Percentiles rank a stretch among this genome's conserved stretches.
These are phyloP conservation scores for Caenorhabditis latens DNA, from an alignment of 1,140 invertebrate genomes.

Conservation along the genomic window DNA sequence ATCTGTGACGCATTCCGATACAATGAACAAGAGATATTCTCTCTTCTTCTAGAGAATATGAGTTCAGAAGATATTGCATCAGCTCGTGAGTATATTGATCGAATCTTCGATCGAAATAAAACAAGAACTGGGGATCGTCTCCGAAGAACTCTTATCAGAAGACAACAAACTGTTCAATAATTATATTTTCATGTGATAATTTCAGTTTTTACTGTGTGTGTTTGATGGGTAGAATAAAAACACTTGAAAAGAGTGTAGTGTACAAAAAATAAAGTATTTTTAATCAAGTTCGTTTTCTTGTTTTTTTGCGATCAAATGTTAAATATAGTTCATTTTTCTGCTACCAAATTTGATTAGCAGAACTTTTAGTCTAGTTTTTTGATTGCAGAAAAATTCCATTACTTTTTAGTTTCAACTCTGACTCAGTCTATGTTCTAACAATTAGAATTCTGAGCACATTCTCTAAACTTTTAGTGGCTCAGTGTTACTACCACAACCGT, in stretches of 20 bases:
- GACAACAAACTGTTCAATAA: slow-evolving; percentile 38
- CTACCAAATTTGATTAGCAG: no score
- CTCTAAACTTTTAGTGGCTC: no score
- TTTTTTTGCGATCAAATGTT: neutral
- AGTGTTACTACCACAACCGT: no score
- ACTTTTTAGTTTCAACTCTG: neutral
- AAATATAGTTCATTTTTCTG: neutral
- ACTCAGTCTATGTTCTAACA: no score
- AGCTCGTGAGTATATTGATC: slow-evolving; percentile 18
- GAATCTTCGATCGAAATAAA: slow-evolving; percentile 42
- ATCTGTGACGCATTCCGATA: slow-evolving; percentile 48
- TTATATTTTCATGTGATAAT: neutral
- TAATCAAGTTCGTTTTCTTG: neutral
- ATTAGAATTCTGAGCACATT: no score
- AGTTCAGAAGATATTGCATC: slow-evolving; percentile 19
- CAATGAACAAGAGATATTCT: slow-evolving; percentile 40
- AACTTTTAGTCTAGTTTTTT: no score
- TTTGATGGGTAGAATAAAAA: neutral
- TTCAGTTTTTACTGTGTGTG: no score
- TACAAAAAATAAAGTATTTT: neutral
- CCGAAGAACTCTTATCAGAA: slow-evolving; percentile 13
- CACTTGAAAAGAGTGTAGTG: neutral
- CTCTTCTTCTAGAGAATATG: slow-evolving; percentile 5
- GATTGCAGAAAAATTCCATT: neutral
- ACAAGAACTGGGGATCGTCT: slow-evolving; percentile 35